Conservation (phyloP, 2,113 vertebrate species). For the Zosterops pallidus region DNA sequence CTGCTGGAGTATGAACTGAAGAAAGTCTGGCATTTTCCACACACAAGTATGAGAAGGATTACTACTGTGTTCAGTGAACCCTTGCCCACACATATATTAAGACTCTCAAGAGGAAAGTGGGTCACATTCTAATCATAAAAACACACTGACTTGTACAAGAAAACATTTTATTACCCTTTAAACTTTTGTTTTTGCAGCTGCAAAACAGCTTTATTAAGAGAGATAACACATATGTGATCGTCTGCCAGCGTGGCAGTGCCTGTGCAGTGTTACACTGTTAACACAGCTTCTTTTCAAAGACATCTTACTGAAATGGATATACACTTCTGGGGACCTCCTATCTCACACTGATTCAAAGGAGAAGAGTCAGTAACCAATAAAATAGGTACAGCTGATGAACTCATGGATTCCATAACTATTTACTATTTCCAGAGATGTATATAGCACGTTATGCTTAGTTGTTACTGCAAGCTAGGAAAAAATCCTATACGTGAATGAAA, state of each 20-base stretch:
- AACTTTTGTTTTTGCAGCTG: conserved; percentile 65
- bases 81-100: conserved; percentile 45
- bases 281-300: background rate
- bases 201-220: conserved; percentile 53
- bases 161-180: conserved; percentile 65
- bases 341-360: background rate
- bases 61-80: conserved; percentile 43
- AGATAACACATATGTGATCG: conserved; percentile 45
- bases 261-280: background rate
- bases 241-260: background rate
- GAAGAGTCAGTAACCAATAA: background rate
- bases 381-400: background rate
- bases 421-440: background rate
- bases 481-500: background rate
- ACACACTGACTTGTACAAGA: conserved; percentile 46
- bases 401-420: background rate
- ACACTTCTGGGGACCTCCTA: background rate
- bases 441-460: background rate
- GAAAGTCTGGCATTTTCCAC: conserved; percentile 11
- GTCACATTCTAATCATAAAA: conserved; percentile 56
- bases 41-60: conserved; percentile 30
- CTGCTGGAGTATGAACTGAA: conserved; percentile 3
- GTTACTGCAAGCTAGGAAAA: background rate
- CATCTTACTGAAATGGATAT: background rate
- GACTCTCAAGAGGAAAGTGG: conserved; percentile 27